A percentile compares a stretch with the other conserved stretches of the same genome.
phyloP scores from a whole-genome alignment of 2,797 vertebrate genomes.

The Protosalanx chinensis region DNA sequence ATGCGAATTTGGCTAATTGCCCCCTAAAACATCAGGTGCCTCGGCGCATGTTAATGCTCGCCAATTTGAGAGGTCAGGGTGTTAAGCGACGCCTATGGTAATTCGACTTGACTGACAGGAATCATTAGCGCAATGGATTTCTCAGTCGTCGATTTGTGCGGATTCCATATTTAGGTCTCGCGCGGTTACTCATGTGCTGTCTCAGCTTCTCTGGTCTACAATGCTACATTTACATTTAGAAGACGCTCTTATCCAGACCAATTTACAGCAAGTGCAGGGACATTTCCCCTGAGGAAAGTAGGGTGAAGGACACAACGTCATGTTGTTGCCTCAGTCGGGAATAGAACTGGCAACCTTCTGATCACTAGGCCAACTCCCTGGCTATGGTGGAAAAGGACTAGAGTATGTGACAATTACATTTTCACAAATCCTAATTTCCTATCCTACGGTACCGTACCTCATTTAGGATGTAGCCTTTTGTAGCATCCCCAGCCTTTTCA shows the following conservation, averaged over 20 bases:
- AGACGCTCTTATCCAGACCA: too few relatives aligned
- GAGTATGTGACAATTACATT: too few relatives aligned
- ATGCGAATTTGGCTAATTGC: slow-evolving; percentile 28
- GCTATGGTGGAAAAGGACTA: neutral
- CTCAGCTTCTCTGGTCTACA: neutral
- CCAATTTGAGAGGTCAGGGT: slow-evolving; percentile 35
- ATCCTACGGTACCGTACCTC: too few relatives aligned
- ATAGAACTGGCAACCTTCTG: too few relatives aligned
- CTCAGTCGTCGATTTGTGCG: neutral
- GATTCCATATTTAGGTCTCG: neutral
- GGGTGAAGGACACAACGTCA: too few relatives aligned
- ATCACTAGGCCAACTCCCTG: too few relatives aligned
- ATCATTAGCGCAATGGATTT: neutral
- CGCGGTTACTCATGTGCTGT: neutral
- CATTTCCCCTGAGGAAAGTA: too few relatives aligned
- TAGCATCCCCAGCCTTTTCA: too few relatives aligned
- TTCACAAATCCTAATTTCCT: too few relatives aligned
- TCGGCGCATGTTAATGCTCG: slow-evolving; percentile 17
- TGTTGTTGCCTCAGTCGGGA: too few relatives aligned
- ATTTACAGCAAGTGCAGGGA: too few relatives aligned
- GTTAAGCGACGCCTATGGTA: slow-evolving; percentile 4
- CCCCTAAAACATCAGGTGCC: slow-evolving; percentile 1
- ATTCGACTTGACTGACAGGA: neutral
- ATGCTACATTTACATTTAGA: neutral
- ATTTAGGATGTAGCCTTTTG: too few relatives aligned